Conservation (phyloP, 2,113 vertebrate genomes). For the Thryonomys swinderianus region DNA sequence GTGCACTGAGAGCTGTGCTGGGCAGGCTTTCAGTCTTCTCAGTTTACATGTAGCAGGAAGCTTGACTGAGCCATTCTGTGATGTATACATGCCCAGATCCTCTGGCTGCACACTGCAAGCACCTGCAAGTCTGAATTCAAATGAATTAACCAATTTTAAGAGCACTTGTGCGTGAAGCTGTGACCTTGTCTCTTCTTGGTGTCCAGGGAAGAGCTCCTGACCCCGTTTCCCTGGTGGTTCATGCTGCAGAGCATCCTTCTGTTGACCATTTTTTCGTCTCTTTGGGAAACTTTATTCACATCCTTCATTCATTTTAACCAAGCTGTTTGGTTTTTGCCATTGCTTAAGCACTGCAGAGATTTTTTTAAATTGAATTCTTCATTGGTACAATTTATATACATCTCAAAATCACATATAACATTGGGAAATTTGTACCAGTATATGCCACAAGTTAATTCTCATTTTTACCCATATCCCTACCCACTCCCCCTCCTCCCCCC, state of each 20-base stretch:
- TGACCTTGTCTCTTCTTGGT: neutral
- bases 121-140: too few relatives aligned
- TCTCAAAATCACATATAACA: too few relatives aligned
- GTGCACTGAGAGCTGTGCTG: too few relatives aligned
- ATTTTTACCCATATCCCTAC: too few relatives aligned
- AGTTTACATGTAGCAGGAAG: neutral
- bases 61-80: neutral
- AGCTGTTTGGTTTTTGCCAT: neutral
- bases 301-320: neutral
- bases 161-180: neutral
- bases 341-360: too few relatives aligned
- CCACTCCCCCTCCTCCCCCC: too few relatives aligned
- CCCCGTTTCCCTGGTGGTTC: neutral
- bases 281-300: neutral
- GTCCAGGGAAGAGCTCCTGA: neutral
- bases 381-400: too few relatives aligned
- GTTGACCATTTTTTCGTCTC: neutral
- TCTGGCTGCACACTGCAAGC: neutral
- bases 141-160: neutral
- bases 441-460: too few relatives aligned
- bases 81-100: too few relatives aligned
- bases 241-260: neutral
- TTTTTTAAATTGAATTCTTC: too few relatives aligned
- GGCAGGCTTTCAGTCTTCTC: neutral
- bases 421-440: too few relatives aligned